These are phyloP conservation scores for Cossypha heuglini DNA, from an alignment of 2,797 vertebrate genomes.

Conservation along the genomic window DNA sequence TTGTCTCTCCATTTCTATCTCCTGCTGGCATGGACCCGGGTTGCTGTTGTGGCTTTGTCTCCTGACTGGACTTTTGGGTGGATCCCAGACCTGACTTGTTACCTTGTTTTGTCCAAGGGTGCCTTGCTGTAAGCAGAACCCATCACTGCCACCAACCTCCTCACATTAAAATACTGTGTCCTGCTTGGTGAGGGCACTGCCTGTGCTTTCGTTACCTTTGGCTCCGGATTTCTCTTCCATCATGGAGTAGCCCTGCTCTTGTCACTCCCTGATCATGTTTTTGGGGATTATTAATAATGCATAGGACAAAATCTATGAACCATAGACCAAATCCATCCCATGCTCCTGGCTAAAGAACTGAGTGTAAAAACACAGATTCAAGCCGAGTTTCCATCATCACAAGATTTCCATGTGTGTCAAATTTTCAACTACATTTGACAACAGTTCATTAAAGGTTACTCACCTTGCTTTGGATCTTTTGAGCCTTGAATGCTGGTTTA, in stretches of 20 bases:
- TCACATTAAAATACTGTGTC: not conserved
- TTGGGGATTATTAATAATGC: not conserved
- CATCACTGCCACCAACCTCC: not conserved
- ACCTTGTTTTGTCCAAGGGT: not conserved
- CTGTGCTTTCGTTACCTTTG: not conserved
- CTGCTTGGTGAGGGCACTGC: not conserved
- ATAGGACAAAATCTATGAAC: not conserved
- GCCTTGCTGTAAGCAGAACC: not conserved
- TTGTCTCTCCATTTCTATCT: not conserved
- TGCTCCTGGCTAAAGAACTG: not conserved
- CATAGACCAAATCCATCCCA: not conserved
- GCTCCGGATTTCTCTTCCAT: not conserved
- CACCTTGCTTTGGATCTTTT: slow-evolving; percentile 50
- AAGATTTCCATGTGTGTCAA: not conserved
- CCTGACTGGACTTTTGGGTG: not conserved
- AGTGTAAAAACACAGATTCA: not conserved
- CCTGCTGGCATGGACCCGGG: not conserved
- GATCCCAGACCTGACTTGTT: not conserved
- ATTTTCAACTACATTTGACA: not conserved
- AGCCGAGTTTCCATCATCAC: not conserved
- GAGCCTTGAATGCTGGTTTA: slow-evolving; percentile 33
- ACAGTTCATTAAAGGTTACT: not conserved
- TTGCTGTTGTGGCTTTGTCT: not conserved
- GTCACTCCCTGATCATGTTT: not conserved
- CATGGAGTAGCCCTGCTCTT: not conserved